Base-by-base conservation (phyloP, 2,888 invertebrate genomes). In the Amaurobius ferox region DNA sequence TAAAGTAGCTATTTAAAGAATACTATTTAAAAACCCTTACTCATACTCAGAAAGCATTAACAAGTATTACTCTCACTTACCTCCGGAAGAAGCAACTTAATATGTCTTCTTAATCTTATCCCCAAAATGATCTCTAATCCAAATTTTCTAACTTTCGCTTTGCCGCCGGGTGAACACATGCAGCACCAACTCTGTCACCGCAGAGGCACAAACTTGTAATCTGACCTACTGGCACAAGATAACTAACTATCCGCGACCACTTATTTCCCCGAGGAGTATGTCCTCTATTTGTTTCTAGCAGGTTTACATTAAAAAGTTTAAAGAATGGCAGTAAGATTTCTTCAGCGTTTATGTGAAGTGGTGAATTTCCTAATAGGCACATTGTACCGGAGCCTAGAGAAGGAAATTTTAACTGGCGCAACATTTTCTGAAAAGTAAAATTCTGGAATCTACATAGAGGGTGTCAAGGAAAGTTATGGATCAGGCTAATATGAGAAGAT, bases 221-320 rank as follows among this genome's bases (percentile, higher is more conserved):
- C 28, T 79, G 72, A 79, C 79, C 79, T 73, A 79, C 44, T 79
- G 79, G 70, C 66, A 48, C n/a, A 35, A 16, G 44, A 44, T 44
- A 44, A 44, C 44, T 44, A 44, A 7, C 44, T 44, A 44, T 16
- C 16, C 44, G 44, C 44, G 44, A 2, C 11, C 6, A 44, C 44
- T 16, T 35, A 16, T 44, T 35, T 11, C 11, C 35, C 44, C 16
- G 44, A 9, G n/a, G n/a, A 16, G 2, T 44, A n/a, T 19, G 61
- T 28, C 67, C 73, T 73, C 39, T 16, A 32, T 44, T 64, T 68
- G 28, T 70, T 74, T 32, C 29, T 40, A 16, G 9, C 9, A 7
- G 13, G n/a, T 7, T 44, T 44, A 44, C 2, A 16, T 44, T 9
- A 7, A 2, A 13, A 16, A 2, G 6, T 44, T 44, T 13, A 7